phyloP scores from a whole-genome alignment of 2,113 vertebrate genomes.

The Austrofundulus limnaeus region DNA sequence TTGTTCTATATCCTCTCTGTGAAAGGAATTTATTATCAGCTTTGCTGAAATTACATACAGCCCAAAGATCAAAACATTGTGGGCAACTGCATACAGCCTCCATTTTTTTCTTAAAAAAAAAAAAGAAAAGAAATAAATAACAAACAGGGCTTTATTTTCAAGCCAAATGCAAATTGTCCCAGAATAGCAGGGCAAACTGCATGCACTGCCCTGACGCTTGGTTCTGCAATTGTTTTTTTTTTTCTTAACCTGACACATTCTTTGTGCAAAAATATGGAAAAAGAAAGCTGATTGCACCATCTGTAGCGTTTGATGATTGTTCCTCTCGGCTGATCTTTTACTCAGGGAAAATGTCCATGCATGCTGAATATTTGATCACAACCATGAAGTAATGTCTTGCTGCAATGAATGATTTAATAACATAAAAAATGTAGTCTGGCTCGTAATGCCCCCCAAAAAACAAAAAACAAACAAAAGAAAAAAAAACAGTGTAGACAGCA shows the following conservation, averaged over 20 bases:
- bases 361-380: slow-evolving; percentile 42
- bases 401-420: slow-evolving; percentile 16
- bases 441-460: slow-evolving; percentile 23
- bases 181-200: slow-evolving; percentile 65
- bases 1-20: slow-evolving; percentile 46
- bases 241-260: slow-evolving; percentile 50
- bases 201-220: slow-evolving; percentile 67
- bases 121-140: not conserved
- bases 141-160: not conserved
- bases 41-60: slow-evolving; percentile 52
- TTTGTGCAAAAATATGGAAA: slow-evolving; percentile 42
- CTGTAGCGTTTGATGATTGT: slow-evolving; percentile 14
- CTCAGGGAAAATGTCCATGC: slow-evolving; percentile 55
- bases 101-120: slow-evolving; percentile 28
- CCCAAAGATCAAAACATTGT: slow-evolving; percentile 50
- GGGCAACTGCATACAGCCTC: slow-evolving; percentile 44
- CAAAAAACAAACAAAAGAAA: not conserved
- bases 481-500: slow-evolving; percentile 14
- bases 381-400: slow-evolving; percentile 23
- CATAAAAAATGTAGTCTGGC: slow-evolving; percentile 4
- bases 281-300: slow-evolving; percentile 37
- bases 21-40: slow-evolving; percentile 36
- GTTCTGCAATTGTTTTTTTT: slow-evolving; percentile 42
- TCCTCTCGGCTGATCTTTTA: slow-evolving; percentile 38
- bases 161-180: slow-evolving; percentile 46